Conservation (phyloP, 2,113 vertebrate species). For the Thomomys bottae region DNA sequence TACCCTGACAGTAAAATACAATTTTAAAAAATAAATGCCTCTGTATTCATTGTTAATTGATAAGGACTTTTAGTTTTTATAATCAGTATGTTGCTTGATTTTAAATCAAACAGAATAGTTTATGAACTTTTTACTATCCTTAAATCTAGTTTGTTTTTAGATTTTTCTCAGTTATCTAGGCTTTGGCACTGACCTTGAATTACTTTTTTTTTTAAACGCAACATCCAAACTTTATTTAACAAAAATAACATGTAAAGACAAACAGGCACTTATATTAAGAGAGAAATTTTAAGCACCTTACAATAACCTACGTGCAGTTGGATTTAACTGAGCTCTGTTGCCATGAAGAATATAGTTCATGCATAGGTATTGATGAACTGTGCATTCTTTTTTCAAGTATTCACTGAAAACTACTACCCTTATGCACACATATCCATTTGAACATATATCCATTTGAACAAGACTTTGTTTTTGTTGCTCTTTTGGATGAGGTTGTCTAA, state of each 20-base stretch:
- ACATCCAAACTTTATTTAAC: constrained; percentile 81
- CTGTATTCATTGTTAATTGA: not conserved
- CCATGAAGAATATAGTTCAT: constrained; percentile 92
- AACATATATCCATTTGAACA: too few species aligned
- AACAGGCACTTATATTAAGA: constrained; percentile 81
- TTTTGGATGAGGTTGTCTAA: constrained; percentile 92
- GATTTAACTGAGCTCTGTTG: constrained; percentile 88
- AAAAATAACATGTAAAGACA: constrained; percentile 71
- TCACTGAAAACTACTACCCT: constrained; percentile 94
- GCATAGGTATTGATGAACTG: constrained; percentile 86
- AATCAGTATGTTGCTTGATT: not conserved
- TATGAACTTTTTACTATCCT: not conserved
- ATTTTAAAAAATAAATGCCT: constrained; percentile 2
- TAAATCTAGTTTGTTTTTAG: not conserved
- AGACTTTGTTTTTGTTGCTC: constrained; percentile 85
- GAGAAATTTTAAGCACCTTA: constrained; percentile 72
- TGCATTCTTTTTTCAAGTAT: constrained; percentile 88
- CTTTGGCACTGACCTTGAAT: too few species aligned
- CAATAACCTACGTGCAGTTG: constrained; percentile 82
- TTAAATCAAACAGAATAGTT: not conserved
- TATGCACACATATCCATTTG: constrained; percentile 89
- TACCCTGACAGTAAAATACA: too few species aligned
- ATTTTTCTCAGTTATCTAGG: not conserved
- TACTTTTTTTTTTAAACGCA: constrained; percentile 39
- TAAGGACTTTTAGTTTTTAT: constrained; percentile 8